phyloP scores from a whole-genome alignment of 2,113 vertebrate species.

The Anguilla rostrata region DNA sequence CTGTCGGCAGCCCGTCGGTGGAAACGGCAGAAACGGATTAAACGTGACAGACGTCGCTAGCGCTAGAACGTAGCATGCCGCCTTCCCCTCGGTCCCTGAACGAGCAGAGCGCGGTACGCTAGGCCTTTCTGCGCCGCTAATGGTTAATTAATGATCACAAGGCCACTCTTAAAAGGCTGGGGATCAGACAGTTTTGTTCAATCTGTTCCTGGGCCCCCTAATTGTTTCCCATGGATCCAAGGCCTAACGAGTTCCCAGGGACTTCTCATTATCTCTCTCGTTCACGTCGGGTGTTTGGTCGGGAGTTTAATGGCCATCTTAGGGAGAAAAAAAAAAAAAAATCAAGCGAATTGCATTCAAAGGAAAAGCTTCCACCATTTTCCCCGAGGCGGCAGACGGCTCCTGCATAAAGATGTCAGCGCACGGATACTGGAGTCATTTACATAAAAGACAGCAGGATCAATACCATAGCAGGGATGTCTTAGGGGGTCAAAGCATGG shows the following conservation, averaged over 20 bases:
- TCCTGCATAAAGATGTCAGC: neutral
- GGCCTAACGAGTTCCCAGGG: conserved; percentile 59
- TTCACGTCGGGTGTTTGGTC: conserved; percentile 41
- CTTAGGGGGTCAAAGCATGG: neutral
- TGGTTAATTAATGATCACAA: conserved; percentile 56
- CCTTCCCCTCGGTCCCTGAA: neutral
- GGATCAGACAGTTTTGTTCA: conserved; percentile 51
- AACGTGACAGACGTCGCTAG: neutral
- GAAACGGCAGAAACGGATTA: neutral
- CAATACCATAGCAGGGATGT: neutral
- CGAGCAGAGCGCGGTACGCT: conserved; percentile 30
- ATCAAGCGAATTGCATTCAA: conserved; percentile 43
- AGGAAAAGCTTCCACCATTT: neutral
- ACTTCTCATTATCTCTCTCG: conserved; percentile 51
- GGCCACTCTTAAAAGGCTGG: conserved; percentile 52
- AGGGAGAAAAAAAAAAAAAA: conserved; percentile 41
- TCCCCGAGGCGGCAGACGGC: neutral
- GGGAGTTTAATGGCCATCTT: conserved; percentile 39
- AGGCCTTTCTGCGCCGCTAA: conserved; percentile 47
- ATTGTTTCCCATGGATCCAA: conserved; percentile 57
- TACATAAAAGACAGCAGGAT: neutral
- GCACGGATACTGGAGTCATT: neutral
- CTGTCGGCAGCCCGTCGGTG: neutral
- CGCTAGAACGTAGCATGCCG: neutral
- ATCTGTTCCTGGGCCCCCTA: conserved; percentile 51